Evolutionary conservation across 1,140 invertebrate genomes (phyloP), one percentile per base, ranked within the genome.

Genomic region (Drosophila leontia): DNA sequence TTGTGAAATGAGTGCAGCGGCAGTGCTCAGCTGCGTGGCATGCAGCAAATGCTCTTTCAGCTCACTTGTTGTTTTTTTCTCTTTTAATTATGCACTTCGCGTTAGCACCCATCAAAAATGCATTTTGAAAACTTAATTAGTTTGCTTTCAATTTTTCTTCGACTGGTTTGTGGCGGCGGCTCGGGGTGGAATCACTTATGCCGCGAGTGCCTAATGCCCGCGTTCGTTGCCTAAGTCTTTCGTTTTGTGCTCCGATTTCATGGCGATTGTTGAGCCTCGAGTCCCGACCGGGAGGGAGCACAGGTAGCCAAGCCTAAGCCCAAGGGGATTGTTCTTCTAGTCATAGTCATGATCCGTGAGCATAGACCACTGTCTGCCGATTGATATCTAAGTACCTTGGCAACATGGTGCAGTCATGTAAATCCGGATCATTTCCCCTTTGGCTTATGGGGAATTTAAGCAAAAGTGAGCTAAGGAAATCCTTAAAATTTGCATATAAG

Each of bases 41-140:
- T 71, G 69, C 56, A 34, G 48, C 74, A 69, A 76, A 68, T 76
- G 76, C 83, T 47, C 44, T 56, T 70, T 11, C 64, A 53, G 32
- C 45, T 68, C 34, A 68, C 61, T 65, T 61, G 67, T 26, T 57
- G 32, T 35, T 48, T 58, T 48, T 45, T 47, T 59, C 44, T 76
- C 23, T 78, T 83, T 87, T 82, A 87, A 87, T 86, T 85, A 85
- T 86, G 75, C 82, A 72, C 77, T 68, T 62, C 58, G 51, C 51
- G 64, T 72, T 50, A 72, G 76, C 76, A 67, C 62, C 78, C 70
- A 84, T 78, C 70, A 77, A 63, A 85, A 85, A 67, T 72, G 62
- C 77, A 82, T 68, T 84, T 87, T 67, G 59, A 77, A 84, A 87
- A 87, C 80, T 84, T 80, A 83, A 88, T 84, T 80, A 84, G 65